These are phyloP conservation scores for Parotia lawesii DNA, from an alignment of 2,113 vertebrate species.

Conservation along the genomic window DNA sequence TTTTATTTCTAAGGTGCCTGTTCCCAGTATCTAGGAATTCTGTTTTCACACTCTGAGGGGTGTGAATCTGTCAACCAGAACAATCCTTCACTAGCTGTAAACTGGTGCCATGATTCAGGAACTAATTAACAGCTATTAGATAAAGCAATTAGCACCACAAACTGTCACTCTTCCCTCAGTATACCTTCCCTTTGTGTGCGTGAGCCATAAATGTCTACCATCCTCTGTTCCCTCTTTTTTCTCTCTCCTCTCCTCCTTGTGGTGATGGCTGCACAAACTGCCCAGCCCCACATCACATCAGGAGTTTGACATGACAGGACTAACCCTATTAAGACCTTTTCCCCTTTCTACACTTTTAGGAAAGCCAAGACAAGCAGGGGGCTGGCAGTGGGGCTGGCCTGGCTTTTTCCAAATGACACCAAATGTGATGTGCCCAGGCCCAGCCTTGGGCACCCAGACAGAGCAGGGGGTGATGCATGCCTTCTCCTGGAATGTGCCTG, in stretches of 20 bases:
- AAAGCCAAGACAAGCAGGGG: background rate
- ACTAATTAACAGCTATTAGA: conserved; percentile 54
- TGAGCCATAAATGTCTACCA: background rate
- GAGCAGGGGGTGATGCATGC: background rate
- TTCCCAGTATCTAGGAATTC: background rate
- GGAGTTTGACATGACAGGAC: background rate
- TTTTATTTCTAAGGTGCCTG: background rate
- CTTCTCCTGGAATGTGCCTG: background rate
- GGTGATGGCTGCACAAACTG: background rate
- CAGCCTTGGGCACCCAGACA: background rate
- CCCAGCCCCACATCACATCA: background rate
- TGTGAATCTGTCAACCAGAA: conserved; percentile 42
- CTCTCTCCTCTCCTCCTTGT: background rate
- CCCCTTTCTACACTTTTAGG: background rate
- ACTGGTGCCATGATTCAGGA: conserved; percentile 10
- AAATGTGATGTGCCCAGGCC: background rate
- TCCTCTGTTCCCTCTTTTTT: background rate
- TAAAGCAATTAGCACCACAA: conserved; percentile 34
- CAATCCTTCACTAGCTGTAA: background rate
- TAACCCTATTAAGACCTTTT: background rate
- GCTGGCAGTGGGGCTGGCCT: background rate
- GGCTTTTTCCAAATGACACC: background rate
- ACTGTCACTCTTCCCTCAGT: background rate
- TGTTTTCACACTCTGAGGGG: background rate
- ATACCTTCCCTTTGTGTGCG: background rate